Percentiles rank a stretch among this genome's conserved stretches.
Conservation (phyloP, 2,113 vertebrate genomes). For the Thamnaconus septentrionalis region DNA sequence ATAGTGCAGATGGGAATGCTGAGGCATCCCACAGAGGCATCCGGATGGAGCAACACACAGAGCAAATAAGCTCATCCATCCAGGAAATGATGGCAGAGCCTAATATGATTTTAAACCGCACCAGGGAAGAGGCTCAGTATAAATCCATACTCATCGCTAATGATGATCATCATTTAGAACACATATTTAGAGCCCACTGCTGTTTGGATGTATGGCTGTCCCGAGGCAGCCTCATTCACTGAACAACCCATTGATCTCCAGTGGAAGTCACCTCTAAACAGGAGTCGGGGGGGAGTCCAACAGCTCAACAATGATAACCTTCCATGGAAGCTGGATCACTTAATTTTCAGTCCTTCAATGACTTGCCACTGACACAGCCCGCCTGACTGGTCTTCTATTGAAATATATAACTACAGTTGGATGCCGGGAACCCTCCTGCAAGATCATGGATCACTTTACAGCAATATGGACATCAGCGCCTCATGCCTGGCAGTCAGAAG, state of each 20-base stretch:
- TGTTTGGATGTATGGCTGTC: conserved; percentile 59
- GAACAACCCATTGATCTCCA: conserved; percentile 62
- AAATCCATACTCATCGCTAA: conserved; percentile 66
- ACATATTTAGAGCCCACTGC: conserved; percentile 59
- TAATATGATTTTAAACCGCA: conserved; percentile 68
- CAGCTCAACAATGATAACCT: too few relatives aligned
- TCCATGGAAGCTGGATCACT: too few relatives aligned
- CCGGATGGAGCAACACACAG: conserved; percentile 49
- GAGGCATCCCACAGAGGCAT: conserved; percentile 63
- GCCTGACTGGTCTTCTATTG: too few relatives aligned
- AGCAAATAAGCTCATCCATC: conserved; percentile 61
- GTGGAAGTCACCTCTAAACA: conserved; percentile 55
- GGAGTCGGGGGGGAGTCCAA: too few relatives aligned
- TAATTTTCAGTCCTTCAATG: too few relatives aligned
- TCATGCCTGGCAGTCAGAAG: too few relatives aligned
- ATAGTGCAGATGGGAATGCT: conserved; percentile 63
- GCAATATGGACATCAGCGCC: too few relatives aligned
- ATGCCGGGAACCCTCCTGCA: too few relatives aligned
- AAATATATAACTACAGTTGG: too few relatives aligned
- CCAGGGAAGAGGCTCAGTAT: conserved; percentile 56
- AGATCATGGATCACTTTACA: too few relatives aligned
- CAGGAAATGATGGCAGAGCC: conserved; percentile 61
- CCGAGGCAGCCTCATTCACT: conserved; percentile 50
- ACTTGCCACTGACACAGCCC: too few relatives aligned
- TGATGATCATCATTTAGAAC: conserved; percentile 67